phyloP scores from a whole-genome alignment of 2,797 vertebrate genomes.

The Coilia nasus region DNA sequence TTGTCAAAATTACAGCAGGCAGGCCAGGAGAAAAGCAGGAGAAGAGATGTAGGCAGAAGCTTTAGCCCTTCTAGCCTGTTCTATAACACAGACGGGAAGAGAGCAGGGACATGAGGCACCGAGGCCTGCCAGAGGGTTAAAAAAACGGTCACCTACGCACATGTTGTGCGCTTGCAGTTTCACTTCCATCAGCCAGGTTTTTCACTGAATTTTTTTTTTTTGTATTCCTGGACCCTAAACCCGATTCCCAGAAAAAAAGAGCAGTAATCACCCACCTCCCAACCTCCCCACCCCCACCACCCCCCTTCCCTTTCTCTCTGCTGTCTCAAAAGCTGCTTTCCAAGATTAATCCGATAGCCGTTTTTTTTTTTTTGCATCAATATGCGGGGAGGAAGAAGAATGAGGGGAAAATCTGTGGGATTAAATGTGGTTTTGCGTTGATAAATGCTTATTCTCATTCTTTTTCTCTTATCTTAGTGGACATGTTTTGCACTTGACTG shows the following conservation, averaged over 20 bases:
- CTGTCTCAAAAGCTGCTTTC: slow-evolving; percentile 71
- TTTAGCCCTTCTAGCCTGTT: background rate
- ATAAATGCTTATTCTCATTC: slow-evolving; percentile 79
- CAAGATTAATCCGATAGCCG: slow-evolving; percentile 68
- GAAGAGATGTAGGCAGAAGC: background rate
- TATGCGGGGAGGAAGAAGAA: slow-evolving; percentile 52
- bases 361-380: slow-evolving; percentile 43
- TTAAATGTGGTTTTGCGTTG: slow-evolving; percentile 76
- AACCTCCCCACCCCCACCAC: slow-evolving; percentile 35
- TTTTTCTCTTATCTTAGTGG: slow-evolving; percentile 71
- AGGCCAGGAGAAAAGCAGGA: slow-evolving; percentile 38
- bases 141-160: background rate
- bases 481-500: slow-evolving; percentile 65
- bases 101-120: background rate
- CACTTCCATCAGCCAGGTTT: slow-evolving; percentile 45
- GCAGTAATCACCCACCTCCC: slow-evolving; percentile 62
- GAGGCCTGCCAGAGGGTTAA: background rate
- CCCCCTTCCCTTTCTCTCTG: slow-evolving; percentile 37
- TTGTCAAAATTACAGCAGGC: slow-evolving; percentile 58
- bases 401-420: slow-evolving; percentile 65
- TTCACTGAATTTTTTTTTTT: slow-evolving; percentile 41
- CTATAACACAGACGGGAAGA: slow-evolving; percentile 13
- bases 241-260: slow-evolving; percentile 63
- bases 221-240: slow-evolving; percentile 62
- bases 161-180: slow-evolving; percentile 47